Evolutionary conservation across 2,797 vertebrate species (phyloP), one percentile per base, ranked within the genome.

Genomic region (Bucorvus abyssinicus): DNA sequence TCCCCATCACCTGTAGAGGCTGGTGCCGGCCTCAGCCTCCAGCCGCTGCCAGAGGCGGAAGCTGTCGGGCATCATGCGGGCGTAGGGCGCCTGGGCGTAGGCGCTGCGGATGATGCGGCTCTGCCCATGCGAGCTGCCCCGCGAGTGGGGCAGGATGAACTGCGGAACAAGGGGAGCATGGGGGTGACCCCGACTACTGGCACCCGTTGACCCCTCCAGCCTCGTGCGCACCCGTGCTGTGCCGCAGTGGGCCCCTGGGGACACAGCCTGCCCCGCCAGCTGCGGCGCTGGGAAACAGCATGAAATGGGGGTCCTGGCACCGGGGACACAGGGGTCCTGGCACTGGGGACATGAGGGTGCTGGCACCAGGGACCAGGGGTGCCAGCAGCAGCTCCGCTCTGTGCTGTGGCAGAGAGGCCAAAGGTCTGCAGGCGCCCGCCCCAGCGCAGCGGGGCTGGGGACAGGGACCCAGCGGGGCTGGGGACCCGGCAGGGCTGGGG

Each of bases 81-180:
- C 84, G 15, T 99, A 99, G 91, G 97, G 97, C 13, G 98, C 94
- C 61, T 98, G 84, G 4, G 97, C 22, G 11, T 99, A 99, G 52
- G 98, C 97, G 69, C 97, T 99, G 84, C 99, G 98, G 89, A 98
- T 99, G 88, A 99, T 98, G 61, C 99, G 98, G 63, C 98, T 99
- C 96, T 99, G 99, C 45, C 99, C 99, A 5, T 99, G 99, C 12
- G 99, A 99, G 96, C 99, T 99, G 38, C 99, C 99, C 73, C 99
- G 97, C 1, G 98, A 98, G 96, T 99, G 99, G 5, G 99, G 99
- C 85, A 99, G 97, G 63, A 98, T 40, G 80, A 99, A 99, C 99
- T 99, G 95, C 0, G 20, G 49, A 84, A 32, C 3, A 36, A 4
- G 55, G 34, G 17, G 36, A 71, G 86, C 5, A 1, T 1, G 30